Evolutionary conservation across 53 echinoderm and acorn worm genomes (phyloP), one percentile per base, ranked within the genome.

Genomic region (Mesocentrotus franciscanus): DNA sequence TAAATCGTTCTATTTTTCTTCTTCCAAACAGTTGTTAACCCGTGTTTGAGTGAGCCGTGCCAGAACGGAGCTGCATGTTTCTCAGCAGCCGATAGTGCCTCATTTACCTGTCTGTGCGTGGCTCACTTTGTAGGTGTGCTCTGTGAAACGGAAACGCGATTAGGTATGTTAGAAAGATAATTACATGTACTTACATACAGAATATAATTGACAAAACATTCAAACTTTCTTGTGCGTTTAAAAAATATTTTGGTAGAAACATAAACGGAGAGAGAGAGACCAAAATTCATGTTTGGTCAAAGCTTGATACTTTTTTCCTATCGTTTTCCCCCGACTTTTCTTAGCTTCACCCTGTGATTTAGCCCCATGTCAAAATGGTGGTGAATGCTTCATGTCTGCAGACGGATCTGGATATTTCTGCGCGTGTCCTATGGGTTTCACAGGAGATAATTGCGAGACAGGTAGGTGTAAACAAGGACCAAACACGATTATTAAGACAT

Each of bases 21-120:
- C 36, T 27, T 36, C 27, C 20, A 22, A 5, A 9, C 92, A 93
- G 93, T 81, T 81, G 17, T 35, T 1, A 93, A 97, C 83, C 97
- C 95, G 5, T 98, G 98, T 91, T 55, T 95, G 56, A 96, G 95
- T 85, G 92, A 92, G 34, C 97, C 97, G 9, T 97, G 97, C 49
- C 83, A 90, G 89, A 97, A 97, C 91, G 96, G 96, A 78, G 97
- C 96, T 32, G 90, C 95, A 17, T 96, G 96, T 92, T 91, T 87
- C 57, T 78, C 71, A 18, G 92, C 91, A 9, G 32, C 34, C 10
- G 84, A 94, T 29, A 85, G 62, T 42, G 42, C 61, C 12, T 94
- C 95, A 22, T 97, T 95, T 14, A 90, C 92, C 26, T 97, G 97
- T 90, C 85, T 96, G 0, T 97, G 97, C 78, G 22, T 42, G 0